Conservation (phyloP, 2,797 vertebrate genomes). For the Acanthopagrus latus region DNA sequence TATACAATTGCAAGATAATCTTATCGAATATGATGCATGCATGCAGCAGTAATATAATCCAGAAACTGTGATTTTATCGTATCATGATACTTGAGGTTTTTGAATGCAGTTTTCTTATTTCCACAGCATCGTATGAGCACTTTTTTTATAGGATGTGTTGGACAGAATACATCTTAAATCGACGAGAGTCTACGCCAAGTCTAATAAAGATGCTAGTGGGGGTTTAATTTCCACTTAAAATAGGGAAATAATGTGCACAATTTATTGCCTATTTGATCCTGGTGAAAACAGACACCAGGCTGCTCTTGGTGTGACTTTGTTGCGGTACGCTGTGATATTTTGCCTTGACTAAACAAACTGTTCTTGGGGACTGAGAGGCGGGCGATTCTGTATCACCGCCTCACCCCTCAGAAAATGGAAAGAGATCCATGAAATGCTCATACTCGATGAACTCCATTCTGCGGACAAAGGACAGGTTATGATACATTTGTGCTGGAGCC, state of each 20-base stretch:
- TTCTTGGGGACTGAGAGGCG: background rate
- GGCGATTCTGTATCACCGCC: background rate
- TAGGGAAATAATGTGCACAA: background rate
- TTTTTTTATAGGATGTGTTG: background rate
- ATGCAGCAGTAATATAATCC: background rate
- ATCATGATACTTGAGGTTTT: background rate
- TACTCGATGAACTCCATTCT: conserved; percentile 8
- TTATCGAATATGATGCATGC: too few relatives aligned
- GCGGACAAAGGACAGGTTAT: conserved; percentile 22
- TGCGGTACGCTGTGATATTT: background rate
- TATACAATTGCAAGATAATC: too few relatives aligned
- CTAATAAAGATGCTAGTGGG: background rate
- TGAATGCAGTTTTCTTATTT: background rate
- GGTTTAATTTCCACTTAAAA: background rate
- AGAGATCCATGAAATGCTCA: background rate
- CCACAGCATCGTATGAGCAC: background rate
- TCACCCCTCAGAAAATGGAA: background rate
- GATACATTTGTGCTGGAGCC: conserved; percentile 46
- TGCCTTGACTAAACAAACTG: background rate
- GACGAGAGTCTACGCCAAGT: background rate
- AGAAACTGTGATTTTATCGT: background rate
- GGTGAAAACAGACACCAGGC: background rate
- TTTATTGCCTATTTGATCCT: background rate
- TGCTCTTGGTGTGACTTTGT: background rate
- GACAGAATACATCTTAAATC: too few relatives aligned